phyloP scores from a whole-genome alignment of 2,113 vertebrate genomes.

The Heterocephalus glaber region DNA sequence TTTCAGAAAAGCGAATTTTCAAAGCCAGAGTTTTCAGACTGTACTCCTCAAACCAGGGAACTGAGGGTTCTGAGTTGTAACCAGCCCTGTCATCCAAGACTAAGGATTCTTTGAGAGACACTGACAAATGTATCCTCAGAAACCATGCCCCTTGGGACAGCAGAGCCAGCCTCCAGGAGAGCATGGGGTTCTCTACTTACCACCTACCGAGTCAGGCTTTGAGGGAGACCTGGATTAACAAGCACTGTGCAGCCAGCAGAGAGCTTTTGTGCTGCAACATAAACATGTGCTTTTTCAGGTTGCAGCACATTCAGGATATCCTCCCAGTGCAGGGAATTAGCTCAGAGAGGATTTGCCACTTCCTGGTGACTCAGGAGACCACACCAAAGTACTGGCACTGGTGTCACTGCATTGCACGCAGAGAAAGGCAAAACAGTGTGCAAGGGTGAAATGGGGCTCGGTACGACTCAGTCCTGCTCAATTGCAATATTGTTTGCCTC shows the following conservation, averaged over 20 bases:
- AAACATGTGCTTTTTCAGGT: constrained; percentile 40
- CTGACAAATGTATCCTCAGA: not conserved
- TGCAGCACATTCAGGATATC: constrained; percentile 26
- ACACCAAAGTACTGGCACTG: constrained; percentile 7
- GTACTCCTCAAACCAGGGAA: not conserved
- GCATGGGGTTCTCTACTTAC: not conserved
- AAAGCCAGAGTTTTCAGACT: not conserved
- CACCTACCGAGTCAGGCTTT: constrained; percentile 19
- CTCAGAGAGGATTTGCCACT: constrained; percentile 19
- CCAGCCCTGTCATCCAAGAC: not conserved
- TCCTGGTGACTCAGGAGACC: constrained; percentile 67
- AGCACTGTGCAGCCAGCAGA: not conserved
- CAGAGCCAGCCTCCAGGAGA: not conserved
- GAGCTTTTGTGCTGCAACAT: constrained; percentile 22
- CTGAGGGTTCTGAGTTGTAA: not conserved
- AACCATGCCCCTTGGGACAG: not conserved
- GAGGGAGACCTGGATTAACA: not conserved
- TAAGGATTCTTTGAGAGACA: not conserved
- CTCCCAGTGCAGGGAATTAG: not conserved
- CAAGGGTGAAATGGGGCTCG: not conserved
- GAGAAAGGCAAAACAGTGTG: not conserved
- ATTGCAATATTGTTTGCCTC: not conserved
- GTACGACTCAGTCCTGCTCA: too few species aligned
- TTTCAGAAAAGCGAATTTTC: not conserved
- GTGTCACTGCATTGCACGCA: not conserved